Base-by-base conservation (phyloP, 2,797 vertebrate species). In the Ibycter americanus region DNA sequence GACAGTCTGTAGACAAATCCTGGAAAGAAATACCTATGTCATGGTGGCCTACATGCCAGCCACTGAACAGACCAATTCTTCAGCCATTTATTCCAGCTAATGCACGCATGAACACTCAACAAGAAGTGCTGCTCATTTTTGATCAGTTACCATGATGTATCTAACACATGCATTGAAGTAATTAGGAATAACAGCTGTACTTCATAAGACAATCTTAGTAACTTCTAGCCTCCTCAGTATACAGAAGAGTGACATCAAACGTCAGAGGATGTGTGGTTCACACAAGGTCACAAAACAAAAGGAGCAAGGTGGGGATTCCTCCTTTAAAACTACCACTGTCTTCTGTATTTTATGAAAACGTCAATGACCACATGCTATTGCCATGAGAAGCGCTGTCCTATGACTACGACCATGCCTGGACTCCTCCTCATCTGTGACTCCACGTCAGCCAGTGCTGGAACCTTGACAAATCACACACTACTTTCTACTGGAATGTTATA, bases 291-390 rank as follows among this genome's bases (percentile, higher is more conserved):
- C 42, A 52, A 32, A 49, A 6, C 34, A 27, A 40, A 59, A 73
- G 47, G 8, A 70, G 25, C 13, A 31, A 38, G 21, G 65, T 19
- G 22, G 46, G 22, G 27, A 55, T 56, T 74, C 61, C 29, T 80
- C 14, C 47, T 54, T 38, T 38, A 72, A 22, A 65, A 32, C 29
- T 34, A 36, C 17, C 11, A 8, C 20, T 27, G 29, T 27, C 68
- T 40, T 47, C 44, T 79, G 19, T 38, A 8, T n/a, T 71, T 71
- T 61, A 44, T n/a, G 36, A 16, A 67, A 73, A 40, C 2, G 14
- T 19, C 74, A 40, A 0, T 26, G 29, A 34, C 23, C 3, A 3
- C 36, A 26, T 0, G 3, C 5, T 18, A 21, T 7, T 3, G 5
- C 51, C 55, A 6, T 36, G 51, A 72, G 63, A 92, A 58, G 11